Evolutionary conservation across 2,888 invertebrate genomes (phyloP), one percentile per base, ranked within the genome.

Genomic region (Platycheirus rosarum): DNA sequence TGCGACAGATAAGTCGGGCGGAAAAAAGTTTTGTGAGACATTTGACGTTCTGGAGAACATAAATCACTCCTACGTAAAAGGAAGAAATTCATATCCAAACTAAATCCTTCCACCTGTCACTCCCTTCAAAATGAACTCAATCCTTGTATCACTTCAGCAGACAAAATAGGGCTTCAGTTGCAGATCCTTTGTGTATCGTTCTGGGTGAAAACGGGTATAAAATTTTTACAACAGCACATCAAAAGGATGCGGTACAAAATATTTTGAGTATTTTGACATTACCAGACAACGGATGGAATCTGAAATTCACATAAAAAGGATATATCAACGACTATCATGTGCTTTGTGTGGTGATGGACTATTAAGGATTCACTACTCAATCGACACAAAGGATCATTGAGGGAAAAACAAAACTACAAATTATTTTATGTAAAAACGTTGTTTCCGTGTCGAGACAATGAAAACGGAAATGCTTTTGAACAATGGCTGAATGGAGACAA

Each of bases 361-460:
- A n/a, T 68, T 69, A 42, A 65, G 53, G 62, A 55, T 55, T 68
- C 51, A 71, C 40, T 23, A 57, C 32, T 46, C 13, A 60, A 66
- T 71, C 66, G 62, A 62, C 74, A 74, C 74, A 73, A 62, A 73
- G 62, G 68, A 66, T 62, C 42, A 44, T 53, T 53, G 26, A 75
- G 11, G 9, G 14, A 9, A 20, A 26, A 35, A 62, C 18, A 65
- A 74, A 65, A 62, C 32, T 13, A 32, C 29, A 32, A 8, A 7
- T 32, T 32, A 32, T 32, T 32, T 32, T 32, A 29, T 20, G 23
- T 57, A 40, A 48, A 69, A 55, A 29, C 53, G 44, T 23, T 18
- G 23, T 13, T 55, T 46, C 23, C 40, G 57, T 57, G 57, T 11
- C 14, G 6, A 57, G 23, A 23, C 23, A 57, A 57, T 40, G 26